These are phyloP conservation scores for Calameuta idolon DNA, from an alignment of 2,888 invertebrate species.

Conservation along the genomic window DNA sequence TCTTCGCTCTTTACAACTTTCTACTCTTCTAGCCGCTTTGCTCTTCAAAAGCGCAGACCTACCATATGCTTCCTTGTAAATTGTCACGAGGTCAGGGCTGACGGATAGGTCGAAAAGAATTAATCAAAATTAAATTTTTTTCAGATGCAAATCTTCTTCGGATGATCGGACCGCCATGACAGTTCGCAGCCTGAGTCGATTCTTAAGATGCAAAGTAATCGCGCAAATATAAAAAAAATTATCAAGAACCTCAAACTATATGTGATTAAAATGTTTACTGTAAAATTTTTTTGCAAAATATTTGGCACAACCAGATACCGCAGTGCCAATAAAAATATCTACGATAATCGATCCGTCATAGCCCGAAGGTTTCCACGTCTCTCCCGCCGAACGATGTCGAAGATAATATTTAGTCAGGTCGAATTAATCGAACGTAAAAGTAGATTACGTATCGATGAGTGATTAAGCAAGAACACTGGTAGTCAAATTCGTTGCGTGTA, in stretches of 20 bases:
- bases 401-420: constrained; percentile 1
- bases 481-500: constrained; percentile 5
- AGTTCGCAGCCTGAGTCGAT: not conserved
- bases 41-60: not conserved
- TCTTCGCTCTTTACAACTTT: not conserved
- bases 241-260: too few species aligned
- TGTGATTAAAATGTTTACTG: too few species aligned
- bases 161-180: not conserved
- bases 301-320: not conserved
- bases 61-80: not conserved
- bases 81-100: not conserved
- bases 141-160: not conserved
- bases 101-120: not conserved
- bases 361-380: not conserved
- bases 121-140: not conserved
- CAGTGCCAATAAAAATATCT: not conserved
- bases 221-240: too few species aligned
- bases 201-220: not conserved
- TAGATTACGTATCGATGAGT: constrained; percentile 8
- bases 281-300: not conserved
- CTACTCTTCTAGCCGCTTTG: not conserved
- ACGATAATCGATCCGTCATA: not conserved
- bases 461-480: constrained; percentile 9
- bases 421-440: constrained; percentile 3
- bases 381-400: not conserved